Evolutionary conservation across 2,113 vertebrate genomes (phyloP).

Genomic region (Pygoscelis adeliae): DNA sequence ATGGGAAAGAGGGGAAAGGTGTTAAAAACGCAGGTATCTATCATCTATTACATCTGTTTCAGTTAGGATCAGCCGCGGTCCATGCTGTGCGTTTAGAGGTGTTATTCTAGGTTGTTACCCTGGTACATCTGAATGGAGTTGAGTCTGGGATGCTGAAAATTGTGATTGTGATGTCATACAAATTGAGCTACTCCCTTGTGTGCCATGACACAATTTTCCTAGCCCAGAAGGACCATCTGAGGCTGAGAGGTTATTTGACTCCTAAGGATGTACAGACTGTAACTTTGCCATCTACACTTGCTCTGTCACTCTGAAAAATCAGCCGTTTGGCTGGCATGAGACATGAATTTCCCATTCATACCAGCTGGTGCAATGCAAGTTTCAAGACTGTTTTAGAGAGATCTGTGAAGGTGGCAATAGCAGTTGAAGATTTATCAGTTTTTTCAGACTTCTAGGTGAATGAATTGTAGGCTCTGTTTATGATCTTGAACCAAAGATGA

Average conservation of each 20-base stretch:
- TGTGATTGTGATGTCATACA: background rate
- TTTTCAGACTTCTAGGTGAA: background rate
- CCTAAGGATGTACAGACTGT: background rate
- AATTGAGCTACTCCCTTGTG: background rate
- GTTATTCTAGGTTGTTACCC: background rate
- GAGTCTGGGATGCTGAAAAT: background rate
- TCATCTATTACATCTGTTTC: background rate
- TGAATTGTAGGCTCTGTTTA: background rate
- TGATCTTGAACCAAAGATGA: background rate
- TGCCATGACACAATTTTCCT: background rate
- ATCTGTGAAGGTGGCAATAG: background rate
- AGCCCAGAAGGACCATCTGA: background rate
- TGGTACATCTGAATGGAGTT: background rate
- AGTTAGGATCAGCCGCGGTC: background rate
- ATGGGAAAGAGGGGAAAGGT: background rate
- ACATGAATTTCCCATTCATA: background rate
- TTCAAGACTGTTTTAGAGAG: background rate
- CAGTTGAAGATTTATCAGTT: background rate
- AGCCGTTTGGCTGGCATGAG: background rate
- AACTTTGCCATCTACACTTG: background rate
- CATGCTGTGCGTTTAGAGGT: background rate
- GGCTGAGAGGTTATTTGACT: background rate
- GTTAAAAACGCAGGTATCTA: background rate
- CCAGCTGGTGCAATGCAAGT: background rate
- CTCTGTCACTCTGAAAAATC: slow-evolving; percentile 4